phyloP scores from a whole-genome alignment of 2,113 vertebrate species.

The Chrysochloris asiatica region DNA sequence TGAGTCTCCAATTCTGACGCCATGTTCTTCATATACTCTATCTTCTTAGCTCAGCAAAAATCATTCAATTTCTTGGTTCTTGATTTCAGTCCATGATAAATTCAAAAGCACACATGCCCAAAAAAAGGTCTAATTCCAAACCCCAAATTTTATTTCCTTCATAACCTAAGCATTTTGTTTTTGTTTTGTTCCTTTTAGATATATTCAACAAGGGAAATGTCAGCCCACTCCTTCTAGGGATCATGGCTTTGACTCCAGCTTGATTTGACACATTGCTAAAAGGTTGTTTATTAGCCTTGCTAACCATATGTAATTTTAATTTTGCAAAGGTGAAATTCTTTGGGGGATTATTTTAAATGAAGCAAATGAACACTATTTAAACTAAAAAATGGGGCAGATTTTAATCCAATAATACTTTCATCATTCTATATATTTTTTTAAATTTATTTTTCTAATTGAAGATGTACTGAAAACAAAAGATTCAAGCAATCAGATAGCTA shows the following conservation, averaged over 20 bases:
- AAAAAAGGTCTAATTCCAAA: background rate
- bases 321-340: constrained; percentile 14
- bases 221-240: background rate
- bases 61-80: background rate
- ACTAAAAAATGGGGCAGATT: constrained; percentile 22
- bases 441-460: constrained; percentile 48
- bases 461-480: background rate
- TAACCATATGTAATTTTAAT: constrained; percentile 40
- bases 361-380: constrained; percentile 33
- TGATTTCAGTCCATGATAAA: background rate
- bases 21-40: no score
- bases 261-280: constrained; percentile 5
- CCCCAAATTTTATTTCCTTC: background rate
- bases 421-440: constrained; percentile 7
- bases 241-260: background rate
- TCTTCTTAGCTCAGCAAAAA: no score
- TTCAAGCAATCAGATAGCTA: constrained; percentile 18
- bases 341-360: constrained; percentile 52
- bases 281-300: constrained; percentile 32
- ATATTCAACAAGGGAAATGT: background rate
- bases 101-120: background rate
- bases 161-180: background rate
- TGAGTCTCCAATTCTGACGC: no score
- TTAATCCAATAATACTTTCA: constrained; percentile 37
- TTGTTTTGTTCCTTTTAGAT: background rate